Percentiles rank a stretch among this genome's conserved stretches.
Evolutionary conservation across 2,113 vertebrate species (phyloP).

Genomic region (Megalops atlanticus): DNA sequence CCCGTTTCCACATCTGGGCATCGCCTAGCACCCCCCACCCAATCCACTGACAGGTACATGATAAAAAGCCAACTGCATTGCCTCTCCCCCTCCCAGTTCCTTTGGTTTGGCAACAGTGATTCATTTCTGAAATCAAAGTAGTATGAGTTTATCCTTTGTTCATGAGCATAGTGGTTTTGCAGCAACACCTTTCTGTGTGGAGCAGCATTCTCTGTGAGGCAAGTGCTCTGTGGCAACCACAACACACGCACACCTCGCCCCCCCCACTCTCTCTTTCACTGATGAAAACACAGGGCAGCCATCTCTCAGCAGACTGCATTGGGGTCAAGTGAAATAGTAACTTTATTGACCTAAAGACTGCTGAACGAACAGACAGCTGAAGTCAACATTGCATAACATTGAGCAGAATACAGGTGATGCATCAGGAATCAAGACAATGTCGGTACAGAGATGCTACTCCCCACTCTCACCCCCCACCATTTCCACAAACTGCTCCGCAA

Average conservation of each 20-base stretch:
- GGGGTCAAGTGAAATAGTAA: constrained; percentile 21
- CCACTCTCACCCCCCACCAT: neutral
- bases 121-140: neutral
- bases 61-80: neutral
- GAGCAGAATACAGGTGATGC: constrained; percentile 6
- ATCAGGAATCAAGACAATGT: neutral
- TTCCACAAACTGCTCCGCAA: neutral
- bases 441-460: neutral
- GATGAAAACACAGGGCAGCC: neutral
- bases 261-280: neutral
- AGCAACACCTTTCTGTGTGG: constrained; percentile 46
- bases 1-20: neutral
- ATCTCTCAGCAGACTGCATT: neutral
- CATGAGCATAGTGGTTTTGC: neutral
- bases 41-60: neutral
- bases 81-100: neutral
- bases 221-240: constrained; percentile 48
- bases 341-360: constrained; percentile 13
- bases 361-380: neutral
- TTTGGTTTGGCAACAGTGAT: neutral
- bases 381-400: constrained; percentile 14
- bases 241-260: neutral
- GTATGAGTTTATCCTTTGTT: neutral
- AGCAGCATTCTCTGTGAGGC: constrained; percentile 49
- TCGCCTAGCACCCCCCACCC: neutral